A percentile compares a stretch with the other conserved stretches of the same genome.
Evolutionary conservation across 1,140 invertebrate genomes (phyloP).

Genomic region (Hylyphantes graminicola): DNA sequence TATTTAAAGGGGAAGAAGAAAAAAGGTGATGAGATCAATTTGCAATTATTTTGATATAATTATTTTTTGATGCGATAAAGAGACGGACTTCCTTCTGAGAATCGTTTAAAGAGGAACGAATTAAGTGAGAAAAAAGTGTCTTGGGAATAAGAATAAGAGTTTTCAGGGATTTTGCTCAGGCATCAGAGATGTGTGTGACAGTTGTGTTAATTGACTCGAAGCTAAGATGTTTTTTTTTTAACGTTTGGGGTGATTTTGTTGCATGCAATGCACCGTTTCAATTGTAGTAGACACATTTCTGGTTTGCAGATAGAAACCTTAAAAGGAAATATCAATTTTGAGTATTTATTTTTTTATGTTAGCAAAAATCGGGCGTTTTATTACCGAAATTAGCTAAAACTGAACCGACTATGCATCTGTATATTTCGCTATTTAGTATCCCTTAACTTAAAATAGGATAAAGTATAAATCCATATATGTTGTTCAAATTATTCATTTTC

Average conservation of each 20-base stretch:
- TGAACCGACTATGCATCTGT: too few species aligned
- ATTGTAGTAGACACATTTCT: too few species aligned
- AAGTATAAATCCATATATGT: too few species aligned
- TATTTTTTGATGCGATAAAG: conserved; percentile 13
- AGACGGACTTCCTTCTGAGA: conserved; percentile 6
- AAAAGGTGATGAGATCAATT: conserved; percentile 40
- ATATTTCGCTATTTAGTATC: too few species aligned
- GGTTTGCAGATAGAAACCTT: too few species aligned
- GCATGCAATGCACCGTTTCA: neutral
- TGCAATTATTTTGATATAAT: conserved; percentile 48
- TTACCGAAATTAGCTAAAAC: too few species aligned
- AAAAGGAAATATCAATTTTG: too few species aligned
- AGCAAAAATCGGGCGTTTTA: too few species aligned
- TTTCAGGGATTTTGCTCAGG: conserved; percentile 11
- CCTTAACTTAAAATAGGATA: too few species aligned
- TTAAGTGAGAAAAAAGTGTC: neutral
- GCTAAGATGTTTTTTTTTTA: neutral
- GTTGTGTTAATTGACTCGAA: conserved; percentile 11
- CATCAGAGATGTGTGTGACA: conserved; percentile 34
- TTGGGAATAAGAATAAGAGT: neutral
- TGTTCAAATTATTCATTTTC: too few species aligned
- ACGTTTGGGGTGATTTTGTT: neutral
- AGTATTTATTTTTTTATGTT: too few species aligned
- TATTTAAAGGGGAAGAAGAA: conserved; percentile 27
- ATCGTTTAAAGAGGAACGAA: conserved; percentile 3